A percentile compares a stretch with the other conserved stretches of the same genome.
Conservation (phyloP, 2,113 vertebrate genomes). For the Hipposideros armiger region DNA sequence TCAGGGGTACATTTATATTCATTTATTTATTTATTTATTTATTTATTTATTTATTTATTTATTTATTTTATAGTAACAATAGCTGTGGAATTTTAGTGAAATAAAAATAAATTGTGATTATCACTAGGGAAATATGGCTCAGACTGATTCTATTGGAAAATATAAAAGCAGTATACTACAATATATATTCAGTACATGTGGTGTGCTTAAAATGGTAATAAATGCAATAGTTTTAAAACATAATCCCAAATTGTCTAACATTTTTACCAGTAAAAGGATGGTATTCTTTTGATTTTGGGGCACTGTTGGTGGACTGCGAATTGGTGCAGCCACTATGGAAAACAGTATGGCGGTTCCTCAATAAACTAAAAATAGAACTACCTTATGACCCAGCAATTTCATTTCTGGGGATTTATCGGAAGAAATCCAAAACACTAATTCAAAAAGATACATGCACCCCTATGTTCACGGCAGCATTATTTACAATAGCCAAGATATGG, state of each 20-base stretch:
- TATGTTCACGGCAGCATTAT: too few relatives aligned
- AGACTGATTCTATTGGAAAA: not conserved
- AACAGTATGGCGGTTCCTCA: not conserved
- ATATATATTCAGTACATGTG: not conserved
- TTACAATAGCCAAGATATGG: too few relatives aligned
- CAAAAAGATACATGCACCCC: not conserved
- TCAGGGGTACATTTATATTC: not conserved
- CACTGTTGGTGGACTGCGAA: not conserved
- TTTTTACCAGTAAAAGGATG: not conserved
- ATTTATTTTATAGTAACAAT: not conserved
- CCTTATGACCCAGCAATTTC: not conserved
- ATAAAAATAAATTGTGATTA: not conserved
- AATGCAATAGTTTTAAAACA: not conserved
- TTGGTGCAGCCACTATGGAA: not conserved
- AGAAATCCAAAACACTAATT: not conserved
- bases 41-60: not conserved
- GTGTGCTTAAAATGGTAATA: not conserved
- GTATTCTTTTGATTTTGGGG: not conserved
- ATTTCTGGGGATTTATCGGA: not conserved
- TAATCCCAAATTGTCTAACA: not conserved
- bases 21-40: not conserved
- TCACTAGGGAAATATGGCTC: not conserved
- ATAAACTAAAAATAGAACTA: not conserved
- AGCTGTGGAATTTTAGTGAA: not conserved
- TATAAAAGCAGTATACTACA: not conserved